Percentiles rank a stretch among this genome's conserved stretches.
phyloP scores from a whole-genome alignment of 1,140 invertebrate genomes.

The Neoseiulus cucumeris region DNA sequence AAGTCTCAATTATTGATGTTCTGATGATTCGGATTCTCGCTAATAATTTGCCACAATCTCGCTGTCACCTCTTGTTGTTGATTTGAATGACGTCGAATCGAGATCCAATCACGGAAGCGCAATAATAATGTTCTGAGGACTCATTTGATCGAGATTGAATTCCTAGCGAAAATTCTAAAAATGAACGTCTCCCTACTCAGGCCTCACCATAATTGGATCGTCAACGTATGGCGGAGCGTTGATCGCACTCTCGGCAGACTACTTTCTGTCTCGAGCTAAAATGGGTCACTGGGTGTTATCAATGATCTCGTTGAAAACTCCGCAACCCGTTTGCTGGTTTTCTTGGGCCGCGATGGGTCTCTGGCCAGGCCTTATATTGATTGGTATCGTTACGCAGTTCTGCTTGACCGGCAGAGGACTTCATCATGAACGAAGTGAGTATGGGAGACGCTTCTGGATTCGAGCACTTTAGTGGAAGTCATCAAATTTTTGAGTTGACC shows the following conservation, averaged over 20 bases:
- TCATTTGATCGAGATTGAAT: neutral
- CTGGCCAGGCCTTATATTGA: constrained; percentile 46
- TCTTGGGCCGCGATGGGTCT: constrained; percentile 49
- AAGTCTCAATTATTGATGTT: neutral
- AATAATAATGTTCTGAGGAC: constrained; percentile 36
- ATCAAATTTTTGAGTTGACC: neutral
- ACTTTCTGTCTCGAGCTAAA: constrained; percentile 48
- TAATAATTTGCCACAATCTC: constrained; percentile 6
- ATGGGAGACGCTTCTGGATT: neutral
- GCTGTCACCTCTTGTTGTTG: neutral
- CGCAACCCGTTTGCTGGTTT: constrained; percentile 43
- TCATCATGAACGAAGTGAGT: constrained; percentile 33
- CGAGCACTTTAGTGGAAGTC: neutral
- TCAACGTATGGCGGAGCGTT: constrained; percentile 51
- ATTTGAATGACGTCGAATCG: neutral
- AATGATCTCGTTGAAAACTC: constrained; percentile 27
- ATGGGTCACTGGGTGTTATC: constrained; percentile 48
- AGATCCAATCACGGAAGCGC: constrained; percentile 23
- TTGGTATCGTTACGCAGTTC: constrained; percentile 45
- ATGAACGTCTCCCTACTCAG: constrained; percentile 7
- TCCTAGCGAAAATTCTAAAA: neutral
- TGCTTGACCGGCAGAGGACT: constrained; percentile 45
- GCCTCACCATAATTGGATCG: constrained; percentile 46
- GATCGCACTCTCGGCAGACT: constrained; percentile 46
- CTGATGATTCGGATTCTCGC: constrained; percentile 1